Conservation (phyloP, 2,797 vertebrate genomes). For the Oceanodroma leucorhoa region DNA sequence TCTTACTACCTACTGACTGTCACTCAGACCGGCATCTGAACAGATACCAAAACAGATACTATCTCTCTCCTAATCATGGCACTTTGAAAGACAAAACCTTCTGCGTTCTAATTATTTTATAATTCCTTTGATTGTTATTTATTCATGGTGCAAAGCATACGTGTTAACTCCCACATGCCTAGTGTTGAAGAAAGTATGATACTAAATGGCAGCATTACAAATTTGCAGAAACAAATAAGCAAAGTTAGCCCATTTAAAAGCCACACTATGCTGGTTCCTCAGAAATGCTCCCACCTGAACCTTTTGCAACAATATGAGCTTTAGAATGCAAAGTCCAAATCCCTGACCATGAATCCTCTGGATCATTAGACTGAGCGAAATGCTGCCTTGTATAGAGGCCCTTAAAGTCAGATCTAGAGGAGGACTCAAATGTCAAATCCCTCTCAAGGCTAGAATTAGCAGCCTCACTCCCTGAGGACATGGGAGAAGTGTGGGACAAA, state of each 20-base stretch:
- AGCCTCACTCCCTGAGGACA: neutral
- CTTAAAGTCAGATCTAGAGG: neutral
- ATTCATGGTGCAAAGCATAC: neutral
- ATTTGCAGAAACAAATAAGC: neutral
- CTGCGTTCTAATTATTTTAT: neutral
- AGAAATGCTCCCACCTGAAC: neutral
- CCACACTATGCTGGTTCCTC: neutral
- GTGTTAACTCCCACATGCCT: neutral
- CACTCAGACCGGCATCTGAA: conserved; percentile 32
- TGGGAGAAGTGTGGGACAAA: neutral
- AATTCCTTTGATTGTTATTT: conserved; percentile 22
- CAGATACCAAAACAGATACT: neutral
- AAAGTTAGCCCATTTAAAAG: neutral
- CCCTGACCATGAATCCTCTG: neutral
- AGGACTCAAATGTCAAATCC: neutral
- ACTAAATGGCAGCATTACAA: neutral
- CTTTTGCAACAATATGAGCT: neutral
- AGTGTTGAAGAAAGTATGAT: neutral
- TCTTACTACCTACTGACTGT: neutral
- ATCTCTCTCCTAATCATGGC: neutral
- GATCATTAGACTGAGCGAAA: neutral
- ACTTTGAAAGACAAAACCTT: conserved; percentile 33
- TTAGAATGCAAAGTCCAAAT: neutral
- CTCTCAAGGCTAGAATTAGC: neutral
- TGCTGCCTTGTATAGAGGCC: neutral